A percentile compares a stretch with the other conserved stretches of the same genome.
phyloP scores from a whole-genome alignment of 1,140 invertebrate genomes.

The Drosophila sulfurigaster region DNA sequence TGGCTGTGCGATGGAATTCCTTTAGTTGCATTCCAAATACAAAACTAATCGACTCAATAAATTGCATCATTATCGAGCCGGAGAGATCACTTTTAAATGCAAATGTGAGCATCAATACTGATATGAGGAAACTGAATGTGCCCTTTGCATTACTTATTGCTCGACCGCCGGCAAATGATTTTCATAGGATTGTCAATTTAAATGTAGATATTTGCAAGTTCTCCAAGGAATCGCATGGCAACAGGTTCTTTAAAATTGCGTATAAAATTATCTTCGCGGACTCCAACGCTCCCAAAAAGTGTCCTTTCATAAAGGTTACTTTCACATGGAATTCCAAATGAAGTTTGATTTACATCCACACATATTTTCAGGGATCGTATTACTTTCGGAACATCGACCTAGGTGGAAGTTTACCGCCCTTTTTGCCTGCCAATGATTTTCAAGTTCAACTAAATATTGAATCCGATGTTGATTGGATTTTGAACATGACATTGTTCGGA shows the following conservation, averaged over 20 bases:
- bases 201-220: not conserved
- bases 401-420: not conserved
- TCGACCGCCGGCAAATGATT: not conserved
- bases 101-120: not conserved
- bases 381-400: constrained; percentile 11
- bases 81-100: not conserved
- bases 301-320: not conserved
- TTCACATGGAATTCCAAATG: too few species aligned
- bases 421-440: not conserved
- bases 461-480: not conserved
- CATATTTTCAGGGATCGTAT: constrained; percentile 3
- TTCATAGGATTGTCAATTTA: not conserved
- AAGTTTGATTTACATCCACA: not conserved
- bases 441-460: not conserved
- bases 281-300: not conserved
- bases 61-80: not conserved
- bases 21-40: not conserved
- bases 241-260: not conserved
- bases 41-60: not conserved
- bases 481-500: not conserved
- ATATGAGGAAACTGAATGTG: not conserved
- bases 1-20: not conserved
- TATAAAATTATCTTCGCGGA: not conserved
- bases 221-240: not conserved
- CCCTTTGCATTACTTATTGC: not conserved